phyloP scores from a whole-genome alignment of 2,888 invertebrate species.

The Orthosia gothica region DNA sequence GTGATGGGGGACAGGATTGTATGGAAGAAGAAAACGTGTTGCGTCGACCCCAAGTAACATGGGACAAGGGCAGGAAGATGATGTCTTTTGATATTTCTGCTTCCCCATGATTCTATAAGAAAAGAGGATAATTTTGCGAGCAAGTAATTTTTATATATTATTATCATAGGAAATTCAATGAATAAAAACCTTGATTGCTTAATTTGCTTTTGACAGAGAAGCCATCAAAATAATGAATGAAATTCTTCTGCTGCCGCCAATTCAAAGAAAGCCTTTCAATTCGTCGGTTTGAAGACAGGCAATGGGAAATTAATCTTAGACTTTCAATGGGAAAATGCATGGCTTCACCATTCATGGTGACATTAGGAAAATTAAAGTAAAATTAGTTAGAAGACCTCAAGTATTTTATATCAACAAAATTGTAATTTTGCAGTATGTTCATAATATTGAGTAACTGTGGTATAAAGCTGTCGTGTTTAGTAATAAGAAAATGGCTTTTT shows the following conservation, averaged over 20 bases:
- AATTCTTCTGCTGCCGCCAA: conserved; percentile 27
- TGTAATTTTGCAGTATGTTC: background rate
- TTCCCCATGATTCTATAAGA: background rate
- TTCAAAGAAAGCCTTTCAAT: conserved; percentile 30
- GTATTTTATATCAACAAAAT: background rate
- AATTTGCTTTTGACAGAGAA: conserved; percentile 34
- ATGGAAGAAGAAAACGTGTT: no score
- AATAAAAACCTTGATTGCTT: conserved; percentile 27
- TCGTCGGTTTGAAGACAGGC: conserved; percentile 16
- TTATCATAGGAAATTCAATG: conserved; percentile 17
- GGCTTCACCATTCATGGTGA: conserved; percentile 8
- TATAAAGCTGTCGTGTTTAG: background rate
- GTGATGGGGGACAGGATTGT: no score
- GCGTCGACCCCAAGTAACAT: no score
- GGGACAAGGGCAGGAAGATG: no score
- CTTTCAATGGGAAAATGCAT: conserved; percentile 14
- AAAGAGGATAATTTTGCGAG: background rate
- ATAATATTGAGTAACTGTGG: background rate
- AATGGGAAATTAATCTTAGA: conserved; percentile 31
- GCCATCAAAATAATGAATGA: conserved; percentile 44
- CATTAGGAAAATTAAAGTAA: conserved; percentile 9
- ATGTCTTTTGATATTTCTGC: background rate
- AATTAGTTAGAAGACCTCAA: background rate
- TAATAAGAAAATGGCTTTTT: background rate
- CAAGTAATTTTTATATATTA: background rate